Conservation (phyloP, 2,113 vertebrate species). For the Apaloderma vittatum region DNA sequence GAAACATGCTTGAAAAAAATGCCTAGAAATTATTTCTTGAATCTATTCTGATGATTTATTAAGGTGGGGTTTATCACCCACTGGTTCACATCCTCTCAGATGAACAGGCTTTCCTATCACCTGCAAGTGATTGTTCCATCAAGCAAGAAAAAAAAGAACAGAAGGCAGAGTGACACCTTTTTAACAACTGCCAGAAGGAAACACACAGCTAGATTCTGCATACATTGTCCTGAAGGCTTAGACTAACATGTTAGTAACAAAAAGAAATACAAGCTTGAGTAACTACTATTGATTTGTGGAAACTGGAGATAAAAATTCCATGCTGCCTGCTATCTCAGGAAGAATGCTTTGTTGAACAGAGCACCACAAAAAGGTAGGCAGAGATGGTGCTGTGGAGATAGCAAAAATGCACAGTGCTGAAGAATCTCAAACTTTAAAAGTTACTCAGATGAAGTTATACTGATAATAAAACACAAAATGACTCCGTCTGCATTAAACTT, state of each 20-base stretch:
- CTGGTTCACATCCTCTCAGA: not conserved
- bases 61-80: not conserved
- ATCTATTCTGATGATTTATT: not conserved
- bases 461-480: not conserved
- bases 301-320: not conserved
- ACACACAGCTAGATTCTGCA: not conserved
- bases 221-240: not conserved
- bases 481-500: not conserved
- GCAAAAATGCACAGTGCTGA: not conserved
- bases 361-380: conserved; percentile 4
- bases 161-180: not conserved
- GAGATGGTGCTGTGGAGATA: not conserved
- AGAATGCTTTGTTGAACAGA: not conserved
- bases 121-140: not conserved
- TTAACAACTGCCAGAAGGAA: not conserved
- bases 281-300: not conserved
- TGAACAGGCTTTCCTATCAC: not conserved
- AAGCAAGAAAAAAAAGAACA: not conserved
- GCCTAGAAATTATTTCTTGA: not conserved
- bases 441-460: not conserved
- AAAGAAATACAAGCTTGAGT: not conserved
- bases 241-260: not conserved
- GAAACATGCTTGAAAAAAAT: not conserved
- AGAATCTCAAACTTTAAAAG: not conserved
- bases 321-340: not conserved